Conservation (phyloP, 2,797 vertebrate genomes). For the Molothrus aeneus region DNA sequence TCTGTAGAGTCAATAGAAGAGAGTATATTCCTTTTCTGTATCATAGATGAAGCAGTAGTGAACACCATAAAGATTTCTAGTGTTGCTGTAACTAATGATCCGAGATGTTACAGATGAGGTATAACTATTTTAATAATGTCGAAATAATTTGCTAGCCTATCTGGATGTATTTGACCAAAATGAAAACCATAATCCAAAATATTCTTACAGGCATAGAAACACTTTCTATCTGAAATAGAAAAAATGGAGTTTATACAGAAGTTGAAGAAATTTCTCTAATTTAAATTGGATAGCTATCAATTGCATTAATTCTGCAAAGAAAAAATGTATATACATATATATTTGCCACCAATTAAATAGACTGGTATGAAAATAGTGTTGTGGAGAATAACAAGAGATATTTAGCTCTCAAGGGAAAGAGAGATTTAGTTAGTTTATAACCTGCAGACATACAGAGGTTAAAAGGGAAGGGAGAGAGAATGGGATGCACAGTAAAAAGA, state of each 20-base stretch:
- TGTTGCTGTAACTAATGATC: not conserved
- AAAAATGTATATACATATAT: not conserved
- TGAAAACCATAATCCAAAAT: not conserved
- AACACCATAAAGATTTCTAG: not conserved
- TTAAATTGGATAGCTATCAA: not conserved
- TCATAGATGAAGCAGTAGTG: not conserved
- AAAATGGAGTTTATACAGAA: not conserved
- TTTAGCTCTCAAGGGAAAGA: not conserved
- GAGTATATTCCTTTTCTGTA: not conserved
- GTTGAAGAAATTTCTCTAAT: not conserved
- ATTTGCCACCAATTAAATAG: not conserved
- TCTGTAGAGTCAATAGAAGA: not conserved
- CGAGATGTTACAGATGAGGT: not conserved
- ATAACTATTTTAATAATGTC: not conserved
- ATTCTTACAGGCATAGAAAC: not conserved
- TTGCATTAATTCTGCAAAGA: not conserved
- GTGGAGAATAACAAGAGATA: not conserved
- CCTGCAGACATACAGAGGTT: not conserved
- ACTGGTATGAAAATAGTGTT: not conserved
- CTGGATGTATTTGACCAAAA: not conserved
- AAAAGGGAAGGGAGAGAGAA: not conserved
- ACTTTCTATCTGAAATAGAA: not conserved
- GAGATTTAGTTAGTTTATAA: not conserved
- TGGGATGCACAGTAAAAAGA: not conserved
- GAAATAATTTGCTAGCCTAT: not conserved